These are phyloP conservation scores for Mycteria americana DNA, from an alignment of 2,797 vertebrate species.

Conservation along the genomic window DNA sequence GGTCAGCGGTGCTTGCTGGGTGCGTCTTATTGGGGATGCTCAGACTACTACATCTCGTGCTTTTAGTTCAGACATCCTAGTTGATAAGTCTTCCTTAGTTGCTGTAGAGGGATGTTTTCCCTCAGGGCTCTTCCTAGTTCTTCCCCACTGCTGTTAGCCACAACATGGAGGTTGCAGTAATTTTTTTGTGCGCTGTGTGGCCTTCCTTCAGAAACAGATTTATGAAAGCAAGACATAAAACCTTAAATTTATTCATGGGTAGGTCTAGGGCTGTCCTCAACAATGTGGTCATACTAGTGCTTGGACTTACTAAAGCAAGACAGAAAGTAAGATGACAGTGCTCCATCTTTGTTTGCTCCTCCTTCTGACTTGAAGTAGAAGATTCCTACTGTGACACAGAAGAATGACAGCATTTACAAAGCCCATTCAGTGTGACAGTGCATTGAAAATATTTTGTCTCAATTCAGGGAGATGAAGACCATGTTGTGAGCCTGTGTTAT, in stretches of 20 bases:
- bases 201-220: not conserved
- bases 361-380: not conserved
- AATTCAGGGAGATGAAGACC: slow-evolving; percentile 92
- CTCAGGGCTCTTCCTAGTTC: not conserved
- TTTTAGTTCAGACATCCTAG: not conserved
- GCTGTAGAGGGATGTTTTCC: not conserved
- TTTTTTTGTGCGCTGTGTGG: not conserved
- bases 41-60: not conserved
- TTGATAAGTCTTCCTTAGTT: not conserved
- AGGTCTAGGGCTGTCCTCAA: not conserved
- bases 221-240: not conserved
- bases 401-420: not conserved
- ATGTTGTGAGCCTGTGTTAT: slow-evolving; percentile 93
- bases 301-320: not conserved
- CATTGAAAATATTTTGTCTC: slow-evolving; percentile 38
- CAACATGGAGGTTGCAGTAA: not conserved
- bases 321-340: not conserved
- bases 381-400: not conserved
- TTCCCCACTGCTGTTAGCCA: not conserved
- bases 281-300: not conserved
- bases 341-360: not conserved
- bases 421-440: not conserved
- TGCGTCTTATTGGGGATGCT: not conserved
- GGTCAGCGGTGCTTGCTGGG: not conserved
- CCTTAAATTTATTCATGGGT: not conserved